Conservation (phyloP, 2,888 invertebrate genomes). For the Pardosa pseudoannulata region DNA sequence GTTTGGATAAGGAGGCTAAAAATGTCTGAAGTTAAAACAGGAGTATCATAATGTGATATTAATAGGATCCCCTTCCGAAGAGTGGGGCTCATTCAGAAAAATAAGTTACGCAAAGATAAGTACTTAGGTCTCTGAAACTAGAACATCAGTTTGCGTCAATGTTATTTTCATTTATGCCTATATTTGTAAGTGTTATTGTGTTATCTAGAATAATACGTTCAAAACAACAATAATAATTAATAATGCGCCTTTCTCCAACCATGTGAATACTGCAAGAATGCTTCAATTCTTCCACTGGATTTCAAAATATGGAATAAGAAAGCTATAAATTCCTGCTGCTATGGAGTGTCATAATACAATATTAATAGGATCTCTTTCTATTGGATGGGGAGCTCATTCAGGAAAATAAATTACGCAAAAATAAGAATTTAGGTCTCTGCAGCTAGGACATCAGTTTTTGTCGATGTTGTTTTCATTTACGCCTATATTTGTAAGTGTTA, state of each 20-base stretch:
- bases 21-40: background rate
- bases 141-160: too few species aligned
- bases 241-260: constrained; percentile 37
- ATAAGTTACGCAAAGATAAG: background rate
- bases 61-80: background rate
- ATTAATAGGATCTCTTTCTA: background rate
- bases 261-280: background rate
- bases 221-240: too few species aligned
- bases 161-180: too few species aligned
- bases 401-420: background rate
- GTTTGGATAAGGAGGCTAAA: constrained; percentile 1
- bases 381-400: background rate
- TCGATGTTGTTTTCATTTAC: too few species aligned
- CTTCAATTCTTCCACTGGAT: background rate
- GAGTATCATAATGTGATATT: background rate
- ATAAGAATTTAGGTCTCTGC: too few species aligned
- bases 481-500: too few species aligned
- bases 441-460: too few species aligned
- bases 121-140: too few species aligned
- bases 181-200: too few species aligned
- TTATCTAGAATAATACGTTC: too few species aligned
- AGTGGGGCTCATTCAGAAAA: background rate
- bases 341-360: background rate
- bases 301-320: background rate
- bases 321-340: background rate